Base-by-base conservation (phyloP, 1,140 invertebrate species). In the Diorhabda carinulata region DNA sequence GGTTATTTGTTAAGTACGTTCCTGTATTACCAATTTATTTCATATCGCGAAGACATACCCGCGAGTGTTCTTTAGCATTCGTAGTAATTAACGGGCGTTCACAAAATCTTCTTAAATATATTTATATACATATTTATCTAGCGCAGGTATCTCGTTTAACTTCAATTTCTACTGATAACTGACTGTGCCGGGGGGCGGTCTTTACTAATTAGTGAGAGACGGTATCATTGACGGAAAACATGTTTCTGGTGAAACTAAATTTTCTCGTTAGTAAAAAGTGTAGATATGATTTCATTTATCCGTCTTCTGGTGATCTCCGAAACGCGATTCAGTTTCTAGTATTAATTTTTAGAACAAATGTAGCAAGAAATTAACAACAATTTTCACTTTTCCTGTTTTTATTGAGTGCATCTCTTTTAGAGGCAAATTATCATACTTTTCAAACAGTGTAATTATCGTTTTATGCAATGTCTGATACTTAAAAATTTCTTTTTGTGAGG, bases 81-180 rank as follows among this genome's bases (percentile, higher is more conserved):
- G 6, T 5, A 47, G 47, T 65, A 65, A 65, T 65, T 56, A 65
- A 65, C 25, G 64, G 59, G 59, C 25, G 59, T 42, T 6, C 59
- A 60, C 59, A 25, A 52, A 52, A 59, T 59, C 61, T 43, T 41
- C 43, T 43, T 43, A 62, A 41, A 62, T 42, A 58, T 61, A 62
- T 68, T 61, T 61, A 68, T 72, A 72, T 72, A 69, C 68, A 72
- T 72, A 72, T 72, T 72, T 72, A 72, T 72, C 60, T 69, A 72
- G 64, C 52, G 10, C 41, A 52, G 57, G 58, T 69, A 58, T 67
- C 67, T 56, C 67, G 67, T 57, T 44, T 57, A 70, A 73, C 68
- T 70, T 67, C 63, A 72, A 72, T 72, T 72, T 69, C 71, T 68
- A 72, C 70, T 61, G 71, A 64, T 65, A 64, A 56, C 61, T 67